Evolutionary conservation across 2,797 vertebrate species (phyloP).

Genomic region (Melanotaenia pygmaea): DNA sequence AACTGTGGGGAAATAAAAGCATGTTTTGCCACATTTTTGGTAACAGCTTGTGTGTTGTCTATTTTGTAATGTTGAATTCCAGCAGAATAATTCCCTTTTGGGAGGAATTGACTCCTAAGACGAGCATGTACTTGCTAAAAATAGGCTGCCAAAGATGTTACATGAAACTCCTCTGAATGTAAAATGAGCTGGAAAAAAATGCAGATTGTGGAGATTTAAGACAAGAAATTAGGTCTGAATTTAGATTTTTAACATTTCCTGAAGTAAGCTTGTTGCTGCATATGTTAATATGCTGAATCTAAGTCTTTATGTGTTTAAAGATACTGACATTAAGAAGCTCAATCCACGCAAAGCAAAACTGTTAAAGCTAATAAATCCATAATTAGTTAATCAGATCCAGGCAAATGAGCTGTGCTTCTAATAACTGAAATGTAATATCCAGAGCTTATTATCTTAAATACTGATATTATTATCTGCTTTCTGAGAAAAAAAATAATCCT

Average conservation of each 20-base stretch:
- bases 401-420: slow-evolving; percentile 9
- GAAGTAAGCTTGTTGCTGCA: too few species aligned
- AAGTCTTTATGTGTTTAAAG: background rate
- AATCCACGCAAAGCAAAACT: slow-evolving; percentile 18
- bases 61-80: slow-evolving; percentile 10
- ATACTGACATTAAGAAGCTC: slow-evolving; percentile 1
- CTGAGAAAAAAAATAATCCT: slow-evolving; percentile 13
- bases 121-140: slow-evolving; percentile 8
- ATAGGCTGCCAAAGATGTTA: slow-evolving; percentile 1
- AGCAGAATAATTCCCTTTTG: slow-evolving; percentile 27
- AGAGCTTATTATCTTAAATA: slow-evolving; percentile 30
- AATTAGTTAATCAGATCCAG: background rate
- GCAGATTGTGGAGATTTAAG: too few species aligned
- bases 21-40: background rate
- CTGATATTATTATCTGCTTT: slow-evolving; percentile 30
- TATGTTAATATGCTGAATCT: background rate
- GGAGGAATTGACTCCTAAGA: slow-evolving; percentile 38
- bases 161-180: slow-evolving; percentile 2
- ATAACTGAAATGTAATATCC: slow-evolving; percentile 23
- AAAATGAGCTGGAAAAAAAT: background rate
- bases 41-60: slow-evolving; percentile 9
- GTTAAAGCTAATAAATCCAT: slow-evolving; percentile 11
- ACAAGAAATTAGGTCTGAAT: too few species aligned
- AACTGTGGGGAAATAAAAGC: too few species aligned
- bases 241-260: too few species aligned